These are phyloP conservation scores for Vandiemenella viatica DNA, from an alignment of 2,888 invertebrate genomes.

Conservation along the genomic window DNA sequence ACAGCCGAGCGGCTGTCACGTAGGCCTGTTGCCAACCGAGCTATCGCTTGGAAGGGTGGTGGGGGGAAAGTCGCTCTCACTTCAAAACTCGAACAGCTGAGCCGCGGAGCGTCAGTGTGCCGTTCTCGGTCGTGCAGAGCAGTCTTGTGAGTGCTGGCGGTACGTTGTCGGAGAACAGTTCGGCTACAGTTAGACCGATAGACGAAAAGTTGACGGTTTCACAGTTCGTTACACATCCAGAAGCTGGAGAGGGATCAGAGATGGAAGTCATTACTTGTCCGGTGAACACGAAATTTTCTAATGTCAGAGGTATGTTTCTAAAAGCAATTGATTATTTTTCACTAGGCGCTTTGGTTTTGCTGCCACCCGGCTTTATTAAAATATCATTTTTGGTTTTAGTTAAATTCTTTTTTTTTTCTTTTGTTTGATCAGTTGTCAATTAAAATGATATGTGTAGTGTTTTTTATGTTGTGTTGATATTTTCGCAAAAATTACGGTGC, in stretches of 20 bases:
- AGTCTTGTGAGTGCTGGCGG: neutral
- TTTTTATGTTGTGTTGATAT: too few species aligned
- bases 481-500: too few species aligned
- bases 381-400: neutral
- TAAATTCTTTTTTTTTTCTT: neutral
- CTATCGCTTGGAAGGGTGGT: neutral
- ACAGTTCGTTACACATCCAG: neutral
- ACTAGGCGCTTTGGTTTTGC: neutral
- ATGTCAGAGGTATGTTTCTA: conserved; percentile 4
- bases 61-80: neutral
- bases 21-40: too few species aligned
- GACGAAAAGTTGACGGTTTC: neutral
- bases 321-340: too few species aligned
- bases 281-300: neutral
- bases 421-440: too few species aligned
- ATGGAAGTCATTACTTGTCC: neutral
- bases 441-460: too few species aligned
- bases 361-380: neutral
- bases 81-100: neutral
- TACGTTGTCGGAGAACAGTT: neutral
- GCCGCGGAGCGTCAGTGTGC: neutral
- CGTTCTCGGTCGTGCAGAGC: neutral
- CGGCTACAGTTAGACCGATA: neutral
- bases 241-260: neutral
- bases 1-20: neutral